Conservation (phyloP, 30 jellyfish, hydroid and myxozoan genomes). For the Aurelia aurita region DNA sequence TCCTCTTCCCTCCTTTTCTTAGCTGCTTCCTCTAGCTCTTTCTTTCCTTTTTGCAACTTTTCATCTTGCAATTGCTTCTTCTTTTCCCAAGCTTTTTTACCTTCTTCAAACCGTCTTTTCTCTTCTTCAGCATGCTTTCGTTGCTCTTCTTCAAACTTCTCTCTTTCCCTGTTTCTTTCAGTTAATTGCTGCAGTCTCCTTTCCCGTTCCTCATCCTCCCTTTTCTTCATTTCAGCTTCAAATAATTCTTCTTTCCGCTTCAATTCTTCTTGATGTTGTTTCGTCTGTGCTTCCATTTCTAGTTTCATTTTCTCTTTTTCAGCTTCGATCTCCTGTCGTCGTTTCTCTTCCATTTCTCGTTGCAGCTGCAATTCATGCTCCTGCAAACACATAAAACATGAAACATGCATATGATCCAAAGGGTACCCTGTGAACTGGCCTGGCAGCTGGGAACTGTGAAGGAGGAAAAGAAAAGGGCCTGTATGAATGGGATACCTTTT, state of each 20-base stretch:
- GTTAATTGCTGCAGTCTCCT: slow-evolving; percentile 17
- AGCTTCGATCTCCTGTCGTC: background rate
- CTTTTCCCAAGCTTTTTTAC: slow-evolving; percentile 23
- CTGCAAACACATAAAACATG: background rate
- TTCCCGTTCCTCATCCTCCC: slow-evolving; percentile 42
- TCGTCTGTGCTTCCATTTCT: slow-evolving; percentile 9
- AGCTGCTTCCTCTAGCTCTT: slow-evolving; percentile 28
- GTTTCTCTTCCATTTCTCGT: background rate
- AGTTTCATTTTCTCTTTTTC: slow-evolving; percentile 20
- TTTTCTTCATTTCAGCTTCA: slow-evolving; percentile 34
- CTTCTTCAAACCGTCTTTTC: slow-evolving; percentile 24
- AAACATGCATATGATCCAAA: too few species aligned
- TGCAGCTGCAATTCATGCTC: background rate
- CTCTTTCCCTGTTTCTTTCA: slow-evolving; percentile 46
- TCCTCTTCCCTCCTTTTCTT: slow-evolving; percentile 32
- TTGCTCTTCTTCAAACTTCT: slow-evolving; percentile 19
- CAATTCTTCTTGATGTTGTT: slow-evolving; percentile 33
- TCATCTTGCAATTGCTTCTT: slow-evolving; percentile 16
- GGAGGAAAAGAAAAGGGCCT: too few species aligned
- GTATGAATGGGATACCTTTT: too few species aligned
- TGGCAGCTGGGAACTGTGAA: too few species aligned
- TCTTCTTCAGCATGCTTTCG: slow-evolving; percentile 40
- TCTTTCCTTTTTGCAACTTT: slow-evolving; percentile 18
- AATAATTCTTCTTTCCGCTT: slow-evolving; percentile 28
- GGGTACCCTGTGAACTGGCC: too few species aligned